These are phyloP conservation scores for Umimayanthus kanabou DNA, from an alignment of 92 coral and sea anemone genomes.

Conservation along the genomic window DNA sequence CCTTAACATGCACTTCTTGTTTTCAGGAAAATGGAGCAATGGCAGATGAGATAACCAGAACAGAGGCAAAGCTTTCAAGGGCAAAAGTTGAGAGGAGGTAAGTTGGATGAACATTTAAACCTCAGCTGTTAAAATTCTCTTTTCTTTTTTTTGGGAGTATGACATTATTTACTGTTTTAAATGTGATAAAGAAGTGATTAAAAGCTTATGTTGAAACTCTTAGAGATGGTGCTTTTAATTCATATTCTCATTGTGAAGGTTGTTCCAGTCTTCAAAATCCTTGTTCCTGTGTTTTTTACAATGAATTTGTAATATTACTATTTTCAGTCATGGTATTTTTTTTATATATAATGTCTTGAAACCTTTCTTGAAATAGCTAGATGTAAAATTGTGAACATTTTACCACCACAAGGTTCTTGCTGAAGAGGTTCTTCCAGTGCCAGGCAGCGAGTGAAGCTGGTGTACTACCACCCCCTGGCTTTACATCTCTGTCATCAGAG, in stretches of 20 bases:
- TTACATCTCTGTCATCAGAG: slow-evolving; percentile 53
- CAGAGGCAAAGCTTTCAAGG: slow-evolving; percentile 87
- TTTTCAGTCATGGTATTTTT: not conserved
- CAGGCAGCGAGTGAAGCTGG: slow-evolving; percentile 89
- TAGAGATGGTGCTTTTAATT: too few relatives aligned
- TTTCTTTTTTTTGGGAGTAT: too few relatives aligned
- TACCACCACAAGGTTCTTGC: slow-evolving; percentile 65
- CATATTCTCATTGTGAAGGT: too few relatives aligned
- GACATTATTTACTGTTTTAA: too few relatives aligned
- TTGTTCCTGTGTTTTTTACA: not conserved
- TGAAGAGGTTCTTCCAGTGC: slow-evolving; percentile 89
- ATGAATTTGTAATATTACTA: too few relatives aligned
- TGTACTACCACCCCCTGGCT: slow-evolving; percentile 64
- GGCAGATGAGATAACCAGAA: slow-evolving; percentile 76
- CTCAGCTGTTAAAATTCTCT: too few relatives aligned
- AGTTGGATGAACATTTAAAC: not conserved
- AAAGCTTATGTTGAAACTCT: too few relatives aligned
- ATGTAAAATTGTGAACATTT: not conserved
- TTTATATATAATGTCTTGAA: not conserved
- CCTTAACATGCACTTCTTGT: too few relatives aligned
- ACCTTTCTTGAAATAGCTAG: not conserved
- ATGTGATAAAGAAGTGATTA: too few relatives aligned
- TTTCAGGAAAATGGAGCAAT: slow-evolving; percentile 91
- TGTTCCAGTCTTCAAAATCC: too few relatives aligned
- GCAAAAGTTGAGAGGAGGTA: slow-evolving; percentile 93